Evolutionary conservation across 2,113 vertebrate species (phyloP).

Genomic region (Sinocyclocheilus anophthalmus): DNA sequence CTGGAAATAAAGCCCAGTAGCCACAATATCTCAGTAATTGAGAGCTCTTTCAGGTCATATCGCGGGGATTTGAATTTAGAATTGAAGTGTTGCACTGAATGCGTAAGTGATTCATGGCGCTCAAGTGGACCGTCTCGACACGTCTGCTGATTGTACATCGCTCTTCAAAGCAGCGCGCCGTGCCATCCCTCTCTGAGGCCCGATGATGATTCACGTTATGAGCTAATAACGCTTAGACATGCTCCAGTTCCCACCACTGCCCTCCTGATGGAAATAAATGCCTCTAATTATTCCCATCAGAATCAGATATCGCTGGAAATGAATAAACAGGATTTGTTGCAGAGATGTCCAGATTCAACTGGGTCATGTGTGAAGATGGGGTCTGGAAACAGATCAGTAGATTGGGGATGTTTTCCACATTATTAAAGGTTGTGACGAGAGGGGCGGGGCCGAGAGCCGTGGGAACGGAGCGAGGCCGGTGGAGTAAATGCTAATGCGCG

Average conservation of each 20-base stretch:
- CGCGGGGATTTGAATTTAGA: neutral
- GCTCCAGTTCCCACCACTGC: slow-evolving; percentile 50
- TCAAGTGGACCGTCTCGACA: neutral
- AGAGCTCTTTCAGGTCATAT: neutral
- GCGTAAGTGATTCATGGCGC: neutral
- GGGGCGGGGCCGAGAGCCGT: no score
- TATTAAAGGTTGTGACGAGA: neutral
- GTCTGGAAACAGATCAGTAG: neutral
- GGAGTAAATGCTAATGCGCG: no score
- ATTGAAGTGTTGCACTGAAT: neutral
- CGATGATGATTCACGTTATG: slow-evolving; percentile 23
- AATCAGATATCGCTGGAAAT: slow-evolving; percentile 44
- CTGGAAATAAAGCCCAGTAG: neutral
- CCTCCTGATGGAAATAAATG: slow-evolving; percentile 52
- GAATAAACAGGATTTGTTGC: neutral
- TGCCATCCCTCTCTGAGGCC: slow-evolving; percentile 4
- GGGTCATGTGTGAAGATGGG: neutral
- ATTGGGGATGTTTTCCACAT: neutral
- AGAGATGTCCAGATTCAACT: neutral
- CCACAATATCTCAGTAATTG: neutral
- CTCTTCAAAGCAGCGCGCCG: neutral
- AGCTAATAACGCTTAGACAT: slow-evolving; percentile 42
- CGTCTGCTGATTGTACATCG: neutral
- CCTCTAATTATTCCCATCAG: slow-evolving; percentile 43
- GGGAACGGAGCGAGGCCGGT: no score